These are phyloP conservation scores for Pogonomyrmex barbatus DNA, from an alignment of 1,140 invertebrate species.

Conservation along the genomic window DNA sequence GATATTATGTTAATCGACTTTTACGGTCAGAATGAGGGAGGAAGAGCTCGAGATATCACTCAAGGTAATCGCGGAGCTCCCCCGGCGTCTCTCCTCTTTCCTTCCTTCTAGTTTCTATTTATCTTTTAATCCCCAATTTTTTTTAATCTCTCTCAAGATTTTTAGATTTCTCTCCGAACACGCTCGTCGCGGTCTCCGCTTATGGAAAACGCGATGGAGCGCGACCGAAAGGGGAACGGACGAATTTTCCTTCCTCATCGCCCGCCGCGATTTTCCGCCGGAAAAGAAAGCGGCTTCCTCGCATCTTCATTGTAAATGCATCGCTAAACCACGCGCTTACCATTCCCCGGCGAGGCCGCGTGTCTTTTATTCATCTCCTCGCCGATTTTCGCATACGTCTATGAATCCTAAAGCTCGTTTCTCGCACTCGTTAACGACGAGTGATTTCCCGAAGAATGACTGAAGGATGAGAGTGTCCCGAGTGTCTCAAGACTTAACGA, in stretches of 20 bases:
- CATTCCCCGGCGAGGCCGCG: constrained; percentile 11
- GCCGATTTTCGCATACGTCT: neutral
- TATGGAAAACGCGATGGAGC: too few species aligned
- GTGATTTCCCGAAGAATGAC: neutral
- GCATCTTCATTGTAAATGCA: neutral
- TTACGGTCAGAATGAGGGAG: constrained; percentile 91
- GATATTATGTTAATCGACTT: constrained; percentile 81
- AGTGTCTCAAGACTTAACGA: neutral
- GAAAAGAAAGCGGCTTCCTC: constrained; percentile 20
- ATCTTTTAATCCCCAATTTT: too few species aligned
- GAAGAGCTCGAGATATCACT: constrained; percentile 97
- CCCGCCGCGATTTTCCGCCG: constrained; percentile 30
- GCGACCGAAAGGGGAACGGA: neutral
- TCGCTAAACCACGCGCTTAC: neutral
- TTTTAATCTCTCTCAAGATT: too few species aligned
- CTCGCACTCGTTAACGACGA: neutral
- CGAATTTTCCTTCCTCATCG: neutral
- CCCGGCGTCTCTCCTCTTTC: constrained; percentile 8
- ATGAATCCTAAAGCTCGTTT: neutral
- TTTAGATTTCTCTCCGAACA: neutral
- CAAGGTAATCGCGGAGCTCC: constrained; percentile 88
- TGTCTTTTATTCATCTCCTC: neutral
- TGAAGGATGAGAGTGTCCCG: neutral
- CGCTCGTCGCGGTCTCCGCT: neutral
- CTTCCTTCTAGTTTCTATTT: neutral